These are phyloP conservation scores for Podotricha telesiphe DNA, from an alignment of 2,888 invertebrate genomes.

Conservation along the genomic window DNA sequence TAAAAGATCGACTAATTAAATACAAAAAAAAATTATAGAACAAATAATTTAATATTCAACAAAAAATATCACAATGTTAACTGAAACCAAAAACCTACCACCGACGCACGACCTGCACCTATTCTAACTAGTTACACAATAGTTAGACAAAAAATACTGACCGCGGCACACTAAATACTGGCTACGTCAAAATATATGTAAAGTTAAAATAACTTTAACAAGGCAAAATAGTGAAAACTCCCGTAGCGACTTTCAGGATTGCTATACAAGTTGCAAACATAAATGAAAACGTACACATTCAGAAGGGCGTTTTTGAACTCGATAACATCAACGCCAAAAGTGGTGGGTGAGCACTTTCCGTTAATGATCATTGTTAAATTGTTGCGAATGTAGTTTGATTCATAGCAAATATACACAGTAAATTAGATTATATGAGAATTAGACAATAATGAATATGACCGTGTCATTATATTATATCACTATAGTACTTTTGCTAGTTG, in stretches of 20 bases:
- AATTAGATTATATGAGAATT: no score
- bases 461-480: no score
- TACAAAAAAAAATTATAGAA: background rate
- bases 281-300: constrained; percentile 43
- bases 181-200: constrained; percentile 23
- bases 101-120: background rate
- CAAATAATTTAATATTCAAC: background rate
- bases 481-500: no score
- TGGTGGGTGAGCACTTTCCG: background rate
- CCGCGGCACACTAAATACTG: constrained; percentile 17
- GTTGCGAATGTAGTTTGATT: background rate
- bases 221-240: constrained; percentile 37
- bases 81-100: background rate
- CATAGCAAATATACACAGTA: background rate
- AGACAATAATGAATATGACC: no score
- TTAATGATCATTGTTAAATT: background rate
- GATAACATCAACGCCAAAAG: constrained; percentile 35
- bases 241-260: constrained; percentile 34
- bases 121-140: constrained; percentile 2
- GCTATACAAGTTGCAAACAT: constrained; percentile 42
- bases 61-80: background rate
- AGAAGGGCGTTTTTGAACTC: constrained; percentile 27
- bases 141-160: background rate
- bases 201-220: constrained; percentile 37
- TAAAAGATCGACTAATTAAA: background rate